Conservation (phyloP, 2,797 vertebrate genomes). For the Capromys pilorides region DNA sequence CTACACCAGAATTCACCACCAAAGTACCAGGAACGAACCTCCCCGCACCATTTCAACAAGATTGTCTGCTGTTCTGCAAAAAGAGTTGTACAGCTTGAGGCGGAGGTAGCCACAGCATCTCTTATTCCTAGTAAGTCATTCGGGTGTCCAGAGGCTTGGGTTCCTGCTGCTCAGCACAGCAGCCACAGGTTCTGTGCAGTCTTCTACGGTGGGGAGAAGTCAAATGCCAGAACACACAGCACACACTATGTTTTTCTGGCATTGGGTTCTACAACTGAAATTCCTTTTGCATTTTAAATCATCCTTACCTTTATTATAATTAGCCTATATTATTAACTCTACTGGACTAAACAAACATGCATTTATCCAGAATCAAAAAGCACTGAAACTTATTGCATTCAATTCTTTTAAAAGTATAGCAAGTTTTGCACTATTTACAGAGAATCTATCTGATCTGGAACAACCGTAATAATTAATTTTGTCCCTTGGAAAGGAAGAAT, state of each 20-base stretch:
- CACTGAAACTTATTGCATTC: background rate
- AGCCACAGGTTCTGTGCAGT: background rate
- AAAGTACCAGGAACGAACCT: background rate
- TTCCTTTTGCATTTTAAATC: conserved; percentile 7
- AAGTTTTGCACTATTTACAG: conserved; percentile 34
- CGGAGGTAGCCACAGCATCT: background rate
- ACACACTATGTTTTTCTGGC: background rate
- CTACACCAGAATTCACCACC: background rate
- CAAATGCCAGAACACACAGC: background rate
- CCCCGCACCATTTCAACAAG: background rate
- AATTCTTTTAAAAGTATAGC: conserved; percentile 8
- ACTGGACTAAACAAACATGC: background rate
- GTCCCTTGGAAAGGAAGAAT: background rate
- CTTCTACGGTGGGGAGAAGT: background rate
- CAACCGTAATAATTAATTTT: background rate
- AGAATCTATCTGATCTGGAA: background rate
- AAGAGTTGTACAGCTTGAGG: accelerated
- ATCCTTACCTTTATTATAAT: background rate
- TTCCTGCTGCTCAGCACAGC: background rate
- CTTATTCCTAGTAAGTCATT: background rate
- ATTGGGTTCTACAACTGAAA: background rate
- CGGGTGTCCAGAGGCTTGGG: background rate
- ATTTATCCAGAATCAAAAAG: background rate
- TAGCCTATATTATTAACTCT: background rate
- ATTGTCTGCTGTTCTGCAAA: background rate